Base-by-base conservation (phyloP, 2,797 vertebrate species). In the Gallinago stenura region DNA sequence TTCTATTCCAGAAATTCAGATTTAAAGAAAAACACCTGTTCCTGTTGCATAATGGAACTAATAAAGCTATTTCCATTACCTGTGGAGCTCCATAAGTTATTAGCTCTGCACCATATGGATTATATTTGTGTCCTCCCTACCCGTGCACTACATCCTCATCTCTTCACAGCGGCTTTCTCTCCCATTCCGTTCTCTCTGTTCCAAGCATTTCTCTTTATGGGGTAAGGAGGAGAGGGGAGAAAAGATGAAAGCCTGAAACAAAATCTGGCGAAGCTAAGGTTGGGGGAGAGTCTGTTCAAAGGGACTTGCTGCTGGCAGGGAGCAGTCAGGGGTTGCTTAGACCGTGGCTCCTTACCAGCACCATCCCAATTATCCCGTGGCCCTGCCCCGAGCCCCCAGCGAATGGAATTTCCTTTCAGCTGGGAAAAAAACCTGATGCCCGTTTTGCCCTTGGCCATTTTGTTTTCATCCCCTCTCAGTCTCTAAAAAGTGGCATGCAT, bases 401-500 rank as follows among this genome's bases (percentile, higher is more conserved):
- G 31, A 66, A 60, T 1, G 15, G n/a, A 83, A 20, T 3, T 66
- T 69, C 31, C 48, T 48, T 57, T 11, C 66, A 37, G 21, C 2
- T 0, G 13, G 24, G 25, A 12, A n/a, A 62, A 62, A 22, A 3
- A 8, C 16, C 20, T 43, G 14, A n/a, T 70, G 30, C 56, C 69
- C 73, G 31, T 85, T 92, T 89, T 93, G 79, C 87, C 87, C 41
- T 89, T 91, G 92, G 65, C 91, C 65, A 9, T 90, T 81, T 89
- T 86, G 68, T 54, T 91, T 86, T 24, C 61, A 12, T 92, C 79
- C 58, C 62, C 24, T 57, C 21, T 58, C 72, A 66, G 33, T 41
- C 61, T 68, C 72, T 66, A n/a, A 75, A 77, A 84, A 91, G 68
- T 65, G 43, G 22, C 54, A 3, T n/a, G n/a, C n/a, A 24, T 51